Evolutionary conservation across 2,797 vertebrate species (phyloP).

Genomic region (Fistularia tabacaria): DNA sequence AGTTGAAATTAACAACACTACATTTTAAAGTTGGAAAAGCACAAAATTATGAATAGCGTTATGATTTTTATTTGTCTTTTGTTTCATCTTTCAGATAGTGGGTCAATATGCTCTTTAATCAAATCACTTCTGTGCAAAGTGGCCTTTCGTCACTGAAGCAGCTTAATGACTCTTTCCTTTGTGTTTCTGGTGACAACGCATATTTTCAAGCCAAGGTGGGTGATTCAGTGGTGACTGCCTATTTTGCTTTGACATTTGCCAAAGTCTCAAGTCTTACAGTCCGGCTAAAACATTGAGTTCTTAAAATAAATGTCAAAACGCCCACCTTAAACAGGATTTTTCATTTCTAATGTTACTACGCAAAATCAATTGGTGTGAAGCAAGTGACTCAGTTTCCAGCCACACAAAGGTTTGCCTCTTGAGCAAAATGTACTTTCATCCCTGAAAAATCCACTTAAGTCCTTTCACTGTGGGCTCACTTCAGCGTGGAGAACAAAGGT

Average conservation of each 20-base stretch:
- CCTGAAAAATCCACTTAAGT: slow-evolving; percentile 29
- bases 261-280: not conserved
- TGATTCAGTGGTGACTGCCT: not conserved
- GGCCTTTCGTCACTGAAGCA: slow-evolving; percentile 53
- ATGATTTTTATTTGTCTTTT: slow-evolving; percentile 23
- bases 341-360: not conserved
- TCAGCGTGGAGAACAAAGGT: slow-evolving; percentile 11
- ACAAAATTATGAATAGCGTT: slow-evolving; percentile 29
- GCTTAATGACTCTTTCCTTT: too few species aligned
- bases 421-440: slow-evolving; percentile 16
- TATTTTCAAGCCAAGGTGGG: not conserved
- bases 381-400: slow-evolving; percentile 8
- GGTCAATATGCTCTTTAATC: slow-evolving; percentile 32
- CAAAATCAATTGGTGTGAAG: not conserved
- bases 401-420: slow-evolving; percentile 1
- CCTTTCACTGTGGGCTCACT: slow-evolving; percentile 13
- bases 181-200: too few species aligned
- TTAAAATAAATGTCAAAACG: slow-evolving; percentile 17
- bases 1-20: too few species aligned
- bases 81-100: slow-evolving; percentile 19
- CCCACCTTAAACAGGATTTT: slow-evolving; percentile 22
- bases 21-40: slow-evolving; percentile 24
- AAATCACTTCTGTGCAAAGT: slow-evolving; percentile 52
- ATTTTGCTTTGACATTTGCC: too few species aligned
- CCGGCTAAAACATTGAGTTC: slow-evolving; percentile 22